Conservation (phyloP, 2,113 vertebrate species). For the Xyliphius kryptos region DNA sequence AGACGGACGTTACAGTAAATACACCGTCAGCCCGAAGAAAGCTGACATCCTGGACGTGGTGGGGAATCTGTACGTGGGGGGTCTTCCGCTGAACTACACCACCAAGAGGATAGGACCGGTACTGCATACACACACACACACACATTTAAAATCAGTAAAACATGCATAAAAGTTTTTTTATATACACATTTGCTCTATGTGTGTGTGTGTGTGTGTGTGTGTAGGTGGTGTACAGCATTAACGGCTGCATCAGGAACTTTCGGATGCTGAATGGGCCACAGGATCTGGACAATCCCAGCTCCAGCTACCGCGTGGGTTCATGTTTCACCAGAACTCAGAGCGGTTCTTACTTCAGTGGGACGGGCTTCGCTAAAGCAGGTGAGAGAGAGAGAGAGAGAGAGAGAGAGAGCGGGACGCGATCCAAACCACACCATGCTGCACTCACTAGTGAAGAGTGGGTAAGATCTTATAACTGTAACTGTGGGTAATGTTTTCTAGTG, state of each 20-base stretch:
- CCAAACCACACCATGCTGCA: no score
- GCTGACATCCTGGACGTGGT: slow-evolving; percentile 92
- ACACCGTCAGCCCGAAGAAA: slow-evolving; percentile 81
- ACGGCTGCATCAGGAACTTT: slow-evolving; percentile 81
- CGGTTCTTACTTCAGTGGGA: slow-evolving; percentile 87
- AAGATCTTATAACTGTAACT: no score
- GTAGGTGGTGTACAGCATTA: slow-evolving; percentile 84
- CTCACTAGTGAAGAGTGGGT: no score
- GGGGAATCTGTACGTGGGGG: slow-evolving; percentile 84
- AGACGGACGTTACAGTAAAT: slow-evolving; percentile 69
- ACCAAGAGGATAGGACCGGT: slow-evolving; percentile 84
- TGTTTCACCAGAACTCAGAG: slow-evolving; percentile 78
- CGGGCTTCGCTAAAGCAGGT: slow-evolving; percentile 92
- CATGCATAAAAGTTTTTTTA: no score
- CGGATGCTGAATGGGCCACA: slow-evolving; percentile 75
- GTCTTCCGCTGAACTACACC: slow-evolving; percentile 85
- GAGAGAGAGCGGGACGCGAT: neutral
- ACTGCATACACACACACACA: slow-evolving; percentile 57
- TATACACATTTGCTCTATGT: no score
- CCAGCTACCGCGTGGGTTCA: slow-evolving; percentile 76
- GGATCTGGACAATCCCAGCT: slow-evolving; percentile 76
- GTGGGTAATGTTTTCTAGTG: no score
- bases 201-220: neutral
- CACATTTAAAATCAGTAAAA: neutral
- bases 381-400: no score